These are phyloP conservation scores for Rhegmatorhina hoffmannsi DNA, from an alignment of 2,113 vertebrate genomes.

Conservation along the genomic window DNA sequence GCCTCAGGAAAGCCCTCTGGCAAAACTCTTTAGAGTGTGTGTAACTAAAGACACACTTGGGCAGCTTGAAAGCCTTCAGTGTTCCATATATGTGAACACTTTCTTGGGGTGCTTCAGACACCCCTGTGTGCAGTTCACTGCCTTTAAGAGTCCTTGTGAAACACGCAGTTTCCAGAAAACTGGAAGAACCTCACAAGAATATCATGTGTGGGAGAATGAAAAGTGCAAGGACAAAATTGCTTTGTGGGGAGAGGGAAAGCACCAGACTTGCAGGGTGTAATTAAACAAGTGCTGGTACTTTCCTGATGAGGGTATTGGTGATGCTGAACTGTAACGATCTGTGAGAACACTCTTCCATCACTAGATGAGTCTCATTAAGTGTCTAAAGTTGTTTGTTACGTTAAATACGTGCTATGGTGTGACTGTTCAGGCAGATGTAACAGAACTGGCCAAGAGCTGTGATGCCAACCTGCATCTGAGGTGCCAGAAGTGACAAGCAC, in stretches of 20 bases:
- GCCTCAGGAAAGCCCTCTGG: not conserved
- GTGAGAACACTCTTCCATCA: not conserved
- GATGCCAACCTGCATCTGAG: not conserved
- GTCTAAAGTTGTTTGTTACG: not conserved
- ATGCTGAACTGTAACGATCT: not conserved
- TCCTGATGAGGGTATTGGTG: not conserved
- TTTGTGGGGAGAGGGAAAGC: not conserved
- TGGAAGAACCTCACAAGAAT: not conserved
- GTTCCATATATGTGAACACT: accelerated
- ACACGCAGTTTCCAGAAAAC: not conserved
- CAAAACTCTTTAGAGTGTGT: not conserved
- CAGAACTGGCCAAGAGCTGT: not conserved
- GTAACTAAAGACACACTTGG: not conserved
- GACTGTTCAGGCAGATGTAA: not conserved
- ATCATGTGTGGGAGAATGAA: not conserved
- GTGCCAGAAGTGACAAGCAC: not conserved
- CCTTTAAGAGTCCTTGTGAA: not conserved
- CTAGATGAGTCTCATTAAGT: not conserved
- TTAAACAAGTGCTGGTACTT: not conserved
- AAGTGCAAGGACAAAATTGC: not conserved
- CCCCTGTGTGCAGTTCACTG: not conserved
- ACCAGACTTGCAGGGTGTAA: not conserved
- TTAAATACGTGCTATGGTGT: not conserved
- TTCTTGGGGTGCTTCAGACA: not conserved
- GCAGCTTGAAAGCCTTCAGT: not conserved